A percentile compares a stretch with the other conserved stretches of the same genome.
phyloP scores from a whole-genome alignment of 1,140 invertebrate genomes.

The Venturia canescens region DNA sequence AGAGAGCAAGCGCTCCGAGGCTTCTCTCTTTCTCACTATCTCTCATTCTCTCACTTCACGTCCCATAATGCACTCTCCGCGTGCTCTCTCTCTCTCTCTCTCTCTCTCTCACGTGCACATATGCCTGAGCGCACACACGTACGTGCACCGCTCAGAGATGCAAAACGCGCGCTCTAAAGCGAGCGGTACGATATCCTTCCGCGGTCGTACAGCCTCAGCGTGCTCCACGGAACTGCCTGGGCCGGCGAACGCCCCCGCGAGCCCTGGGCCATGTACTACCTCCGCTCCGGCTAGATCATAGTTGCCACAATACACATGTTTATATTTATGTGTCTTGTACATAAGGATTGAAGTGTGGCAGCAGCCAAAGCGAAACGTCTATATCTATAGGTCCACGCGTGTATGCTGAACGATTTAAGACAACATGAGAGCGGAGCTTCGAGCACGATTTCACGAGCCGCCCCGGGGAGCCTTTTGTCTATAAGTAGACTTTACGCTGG shows the following conservation, averaged over 20 bases:
- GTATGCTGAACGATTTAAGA: neutral
- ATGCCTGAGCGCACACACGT: slow-evolving; percentile 1
- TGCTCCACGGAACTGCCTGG: neutral
- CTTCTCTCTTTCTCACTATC: slow-evolving; percentile 27
- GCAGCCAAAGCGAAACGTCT: neutral
- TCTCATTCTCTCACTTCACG: neutral
- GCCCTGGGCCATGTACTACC: slow-evolving; percentile 27
- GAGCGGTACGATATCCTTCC: slow-evolving; percentile 31
- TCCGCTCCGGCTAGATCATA: slow-evolving; percentile 21
- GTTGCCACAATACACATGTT: neutral
- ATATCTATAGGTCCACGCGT: neutral
- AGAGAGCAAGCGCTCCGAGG: slow-evolving; percentile 15
- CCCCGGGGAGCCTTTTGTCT: slow-evolving; percentile 55
- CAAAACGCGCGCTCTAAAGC: slow-evolving; percentile 23
- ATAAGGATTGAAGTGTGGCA: neutral
- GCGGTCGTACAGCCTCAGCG: neutral
- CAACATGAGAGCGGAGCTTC: slow-evolving; percentile 1
- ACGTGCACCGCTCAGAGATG: slow-evolving; percentile 33
- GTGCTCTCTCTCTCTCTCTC: slow-evolving; percentile 19
- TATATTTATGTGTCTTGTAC: neutral
- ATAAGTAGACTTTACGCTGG: slow-evolving; percentile 56
- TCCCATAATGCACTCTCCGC: slow-evolving; percentile 30
- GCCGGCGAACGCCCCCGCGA: slow-evolving; percentile 44
- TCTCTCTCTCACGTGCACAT: neutral
- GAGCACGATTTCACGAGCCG: slow-evolving; percentile 69